A percentile compares a stretch with the other conserved stretches of the same genome.
These are phyloP conservation scores for Muntiacus muntjak DNA, from an alignment of 2,113 vertebrate genomes.

Conservation along the genomic window DNA sequence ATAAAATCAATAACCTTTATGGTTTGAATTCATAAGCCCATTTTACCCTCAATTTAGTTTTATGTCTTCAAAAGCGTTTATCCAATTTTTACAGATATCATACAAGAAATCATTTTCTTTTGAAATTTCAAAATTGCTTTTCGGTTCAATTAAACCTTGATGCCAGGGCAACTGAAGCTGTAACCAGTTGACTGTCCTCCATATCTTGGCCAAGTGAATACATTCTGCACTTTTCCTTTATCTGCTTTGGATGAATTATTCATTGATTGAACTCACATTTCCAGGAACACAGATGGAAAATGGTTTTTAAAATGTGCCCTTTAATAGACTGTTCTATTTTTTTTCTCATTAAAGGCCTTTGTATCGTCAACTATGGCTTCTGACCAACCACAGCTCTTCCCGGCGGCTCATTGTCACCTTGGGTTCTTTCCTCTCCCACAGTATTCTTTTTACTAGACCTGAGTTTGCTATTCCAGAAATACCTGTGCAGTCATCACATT, in stretches of 20 bases:
- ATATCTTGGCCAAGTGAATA: conserved; percentile 24
- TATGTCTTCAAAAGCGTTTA: conserved; percentile 42
- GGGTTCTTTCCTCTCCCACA: neutral
- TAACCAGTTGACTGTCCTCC: neutral
- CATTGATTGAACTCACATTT: conserved; percentile 50
- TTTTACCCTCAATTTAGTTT: conserved; percentile 68
- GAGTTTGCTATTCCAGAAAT: neutral
- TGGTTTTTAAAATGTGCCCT: conserved; percentile 42
- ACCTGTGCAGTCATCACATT: neutral
- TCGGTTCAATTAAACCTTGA: conserved; percentile 46
- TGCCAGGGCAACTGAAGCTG: neutral
- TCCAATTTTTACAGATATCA: conserved; percentile 54
- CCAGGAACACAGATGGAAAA: conserved; percentile 67
- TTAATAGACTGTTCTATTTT: conserved; percentile 41
- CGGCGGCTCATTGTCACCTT: neutral
- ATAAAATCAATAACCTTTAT: conserved; percentile 47
- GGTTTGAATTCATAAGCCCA: conserved; percentile 36
- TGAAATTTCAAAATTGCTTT: conserved; percentile 48
- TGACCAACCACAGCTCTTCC: neutral
- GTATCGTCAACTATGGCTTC: neutral
- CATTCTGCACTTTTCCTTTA: conserved; percentile 36
- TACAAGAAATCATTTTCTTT: conserved; percentile 64
- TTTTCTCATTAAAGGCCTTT: conserved; percentile 30
- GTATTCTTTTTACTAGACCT: neutral
- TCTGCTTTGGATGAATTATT: conserved; percentile 61